A percentile compares a stretch with the other conserved stretches of the same genome.
phyloP scores from a whole-genome alignment of 2,113 vertebrate genomes.

The Morone chrysops region DNA sequence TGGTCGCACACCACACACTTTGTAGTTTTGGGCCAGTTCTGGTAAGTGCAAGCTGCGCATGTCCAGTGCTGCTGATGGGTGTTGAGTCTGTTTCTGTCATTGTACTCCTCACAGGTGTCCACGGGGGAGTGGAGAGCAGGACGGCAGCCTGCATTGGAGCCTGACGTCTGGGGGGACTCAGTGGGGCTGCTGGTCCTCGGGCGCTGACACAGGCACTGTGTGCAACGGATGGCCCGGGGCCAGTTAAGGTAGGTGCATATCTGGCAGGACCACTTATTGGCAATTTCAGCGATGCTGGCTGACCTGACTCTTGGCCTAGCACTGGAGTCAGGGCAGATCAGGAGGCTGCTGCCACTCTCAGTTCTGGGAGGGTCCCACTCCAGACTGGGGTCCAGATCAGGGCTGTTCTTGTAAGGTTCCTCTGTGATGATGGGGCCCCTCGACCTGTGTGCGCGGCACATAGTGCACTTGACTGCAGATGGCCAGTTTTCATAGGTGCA shows the following conservation, averaged over 20 bases:
- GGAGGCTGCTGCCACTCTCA: constrained; percentile 88
- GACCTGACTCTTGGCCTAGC: constrained; percentile 92
- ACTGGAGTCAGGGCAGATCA: constrained; percentile 96
- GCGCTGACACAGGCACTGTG: constrained; percentile 93
- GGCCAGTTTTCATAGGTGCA: constrained; percentile 98
- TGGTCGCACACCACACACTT: constrained; percentile 95
- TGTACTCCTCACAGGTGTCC: constrained; percentile 97
- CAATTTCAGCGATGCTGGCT: constrained; percentile 86
- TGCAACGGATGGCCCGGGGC: constrained; percentile 95
- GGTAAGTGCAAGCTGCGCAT: constrained; percentile 93
- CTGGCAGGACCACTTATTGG: constrained; percentile 97
- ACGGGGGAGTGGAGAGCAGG: constrained; percentile 86
- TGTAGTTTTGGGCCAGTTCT: constrained; percentile 95
- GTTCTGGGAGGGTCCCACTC: constrained; percentile 89
- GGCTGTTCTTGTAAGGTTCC: constrained; percentile 91
- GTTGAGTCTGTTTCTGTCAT: constrained; percentile 95
- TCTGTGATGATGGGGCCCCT: constrained; percentile 94
- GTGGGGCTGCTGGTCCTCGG: constrained; percentile 91
- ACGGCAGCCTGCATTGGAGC: constrained; percentile 86
- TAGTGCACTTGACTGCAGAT: constrained; percentile 94
- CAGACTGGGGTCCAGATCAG: constrained; percentile 83
- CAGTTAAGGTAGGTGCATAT: constrained; percentile 99
- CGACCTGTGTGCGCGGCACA: constrained; percentile 93
- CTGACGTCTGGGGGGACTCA: constrained; percentile 93
- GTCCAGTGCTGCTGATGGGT: constrained; percentile 93